phyloP scores from a whole-genome alignment of 2,113 vertebrate genomes.

The Mobula hypostoma region DNA sequence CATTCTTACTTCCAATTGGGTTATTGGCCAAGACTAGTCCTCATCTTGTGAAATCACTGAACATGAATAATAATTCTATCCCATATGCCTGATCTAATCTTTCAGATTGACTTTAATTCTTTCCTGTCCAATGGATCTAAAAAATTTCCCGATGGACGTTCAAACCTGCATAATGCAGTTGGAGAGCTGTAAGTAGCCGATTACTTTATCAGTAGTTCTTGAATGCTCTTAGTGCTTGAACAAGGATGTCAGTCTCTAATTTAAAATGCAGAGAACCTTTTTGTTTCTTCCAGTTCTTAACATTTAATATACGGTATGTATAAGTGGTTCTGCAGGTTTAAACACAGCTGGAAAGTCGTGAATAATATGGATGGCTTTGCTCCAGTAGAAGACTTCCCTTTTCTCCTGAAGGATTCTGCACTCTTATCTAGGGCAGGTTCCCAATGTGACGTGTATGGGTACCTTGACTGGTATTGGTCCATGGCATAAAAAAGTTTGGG shows the following conservation, averaged over 20 bases:
- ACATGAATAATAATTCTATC: neutral
- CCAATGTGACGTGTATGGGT: no score
- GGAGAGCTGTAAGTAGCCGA: conserved; percentile 85
- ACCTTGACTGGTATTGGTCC: no score
- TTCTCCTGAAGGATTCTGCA: neutral
- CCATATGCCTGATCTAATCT: conserved; percentile 42
- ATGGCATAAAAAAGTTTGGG: no score
- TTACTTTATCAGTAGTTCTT: neutral
- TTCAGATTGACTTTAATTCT: conserved; percentile 87
- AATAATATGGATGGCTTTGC: neutral
- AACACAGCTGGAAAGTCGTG: no score
- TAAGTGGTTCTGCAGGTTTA: neutral
- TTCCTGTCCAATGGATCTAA: conserved; percentile 95
- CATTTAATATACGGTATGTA: neutral
- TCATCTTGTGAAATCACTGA: neutral
- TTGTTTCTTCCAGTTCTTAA: neutral
- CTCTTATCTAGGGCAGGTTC: neutral
- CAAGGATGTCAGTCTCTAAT: neutral
- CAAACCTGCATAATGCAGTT: conserved; percentile 98
- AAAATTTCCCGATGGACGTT: conserved; percentile 97
- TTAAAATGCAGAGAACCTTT: no score
- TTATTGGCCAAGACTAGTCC: neutral
- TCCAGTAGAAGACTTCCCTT: neutral
- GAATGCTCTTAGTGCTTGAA: neutral
- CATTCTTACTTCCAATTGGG: neutral